Conservation (phyloP, 2,888 invertebrate genomes). For the Drosophila rellima region DNA sequence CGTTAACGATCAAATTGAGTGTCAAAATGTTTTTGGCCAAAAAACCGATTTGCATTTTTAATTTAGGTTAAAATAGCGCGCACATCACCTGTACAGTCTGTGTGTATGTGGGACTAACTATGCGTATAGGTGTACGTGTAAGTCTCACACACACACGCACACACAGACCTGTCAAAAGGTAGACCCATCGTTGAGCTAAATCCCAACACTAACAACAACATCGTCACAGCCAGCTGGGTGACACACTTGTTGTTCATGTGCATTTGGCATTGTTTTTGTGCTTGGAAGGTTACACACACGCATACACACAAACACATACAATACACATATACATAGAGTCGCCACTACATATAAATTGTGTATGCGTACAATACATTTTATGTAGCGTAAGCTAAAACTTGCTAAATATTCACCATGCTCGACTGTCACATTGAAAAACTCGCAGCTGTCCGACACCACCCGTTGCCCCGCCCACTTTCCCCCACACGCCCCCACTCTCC, state of each 20-base stretch:
- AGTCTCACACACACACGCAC: neutral
- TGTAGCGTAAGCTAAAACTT: conserved; percentile 68
- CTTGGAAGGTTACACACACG: conserved; percentile 50
- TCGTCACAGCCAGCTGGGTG: conserved; percentile 28
- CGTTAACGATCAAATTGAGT: conserved; percentile 59
- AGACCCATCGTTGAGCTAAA: conserved; percentile 4
- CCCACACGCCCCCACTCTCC: conserved; percentile 10
- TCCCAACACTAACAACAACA: conserved; percentile 5
- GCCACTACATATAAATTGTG: conserved; percentile 6
- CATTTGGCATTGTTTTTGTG: conserved; percentile 42
- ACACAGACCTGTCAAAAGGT: conserved; percentile 15
- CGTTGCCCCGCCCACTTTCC: neutral
- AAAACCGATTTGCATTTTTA: conserved; percentile 68
- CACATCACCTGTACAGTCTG: conserved; percentile 3
- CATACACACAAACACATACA: conserved; percentile 5
- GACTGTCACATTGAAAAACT: conserved; percentile 70
- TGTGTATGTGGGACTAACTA: neutral
- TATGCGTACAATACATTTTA: conserved; percentile 59
- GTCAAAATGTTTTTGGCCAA: conserved; percentile 51
- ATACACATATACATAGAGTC: neutral
- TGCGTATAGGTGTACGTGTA: neutral
- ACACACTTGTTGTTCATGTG: conserved; percentile 62
- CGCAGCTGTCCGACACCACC: conserved; percentile 31
- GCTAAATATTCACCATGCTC: conserved; percentile 63
- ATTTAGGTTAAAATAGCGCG: conserved; percentile 53